Evolutionary conservation across 2,888 invertebrate species (phyloP), one percentile per base, ranked within the genome.

Genomic region (Melanostoma scalare): DNA sequence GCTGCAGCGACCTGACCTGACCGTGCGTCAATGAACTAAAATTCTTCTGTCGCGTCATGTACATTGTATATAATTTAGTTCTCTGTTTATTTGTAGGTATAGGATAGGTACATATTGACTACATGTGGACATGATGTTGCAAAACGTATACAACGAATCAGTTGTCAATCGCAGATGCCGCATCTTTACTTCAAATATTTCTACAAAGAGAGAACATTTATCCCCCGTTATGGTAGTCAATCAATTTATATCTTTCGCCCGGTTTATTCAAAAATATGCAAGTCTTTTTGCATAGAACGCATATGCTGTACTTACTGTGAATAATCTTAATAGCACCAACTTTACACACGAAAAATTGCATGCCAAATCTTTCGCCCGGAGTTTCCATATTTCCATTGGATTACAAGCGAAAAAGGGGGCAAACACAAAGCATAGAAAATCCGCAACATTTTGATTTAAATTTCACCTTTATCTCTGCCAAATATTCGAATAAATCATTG

Each of bases 91-190:
- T 84, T 84, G 74, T 78, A 82, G n/a, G n/a, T n/a, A n/a, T n/a
- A n/a, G n/a, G n/a, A n/a, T n/a, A n/a, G n/a, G n/a, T 20, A 20
- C 20, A 20, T 58, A 65, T 56, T 69, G 78, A 78, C 48, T 84
- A 84, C 84, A 84, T 79, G 79, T 79, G 84, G 79, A 84, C 84
- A 84, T 84, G 79, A 84, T 84, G 74, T 79, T 84, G 79, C 84
- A 55, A 79, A 84, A 84, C 79, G 79, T 84, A 79, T 79, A 79
- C 20, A 20, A 20, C 60, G 48, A 74, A 55, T 71, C 79, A 74
- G 84, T 84, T 84, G 84, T 84, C 84, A 84, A 84, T 84, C 58
- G 74, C 84, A 84, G 48, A 78, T 84, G 84, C 42, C 71, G 74
- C 82, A 72, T 56, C 33, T 38, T 33, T 44, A 56, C 61, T 56